Percentiles rank a stretch among this genome's conserved stretches.
Conservation (phyloP, 2,888 invertebrate species). For the Erpobdella octoculata region DNA sequence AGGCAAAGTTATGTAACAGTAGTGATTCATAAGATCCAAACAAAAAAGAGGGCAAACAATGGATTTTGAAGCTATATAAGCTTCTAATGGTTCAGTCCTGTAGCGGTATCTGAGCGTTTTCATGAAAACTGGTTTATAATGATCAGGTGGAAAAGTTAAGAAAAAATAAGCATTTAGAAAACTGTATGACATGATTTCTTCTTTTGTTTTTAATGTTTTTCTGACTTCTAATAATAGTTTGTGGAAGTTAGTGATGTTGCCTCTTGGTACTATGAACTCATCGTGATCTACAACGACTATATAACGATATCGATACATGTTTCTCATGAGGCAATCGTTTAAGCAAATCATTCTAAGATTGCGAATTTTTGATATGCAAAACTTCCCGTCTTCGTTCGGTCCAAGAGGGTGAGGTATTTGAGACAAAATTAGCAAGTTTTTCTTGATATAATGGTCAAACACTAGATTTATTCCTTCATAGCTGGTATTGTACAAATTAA, state of each 20-base stretch:
- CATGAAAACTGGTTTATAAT: constrained; percentile 16
- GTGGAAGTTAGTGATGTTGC: constrained; percentile 12
- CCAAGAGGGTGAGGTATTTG: not conserved
- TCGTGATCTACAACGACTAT: constrained; percentile 30
- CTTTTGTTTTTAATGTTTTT: constrained; percentile 3
- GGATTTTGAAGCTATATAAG: constrained; percentile 30
- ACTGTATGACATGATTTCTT: constrained; percentile 30
- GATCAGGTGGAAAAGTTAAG: constrained; percentile 21
- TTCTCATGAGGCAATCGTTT: constrained; percentile 38
- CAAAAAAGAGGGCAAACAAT: constrained; percentile 33
- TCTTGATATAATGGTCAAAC: constrained; percentile 20
- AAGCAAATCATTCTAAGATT: constrained; percentile 20
- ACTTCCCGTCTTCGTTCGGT: not conserved
- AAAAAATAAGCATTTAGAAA: constrained; percentile 36
- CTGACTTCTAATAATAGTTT: not conserved
- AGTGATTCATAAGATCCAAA: constrained; percentile 37
- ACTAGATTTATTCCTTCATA: constrained; percentile 1
- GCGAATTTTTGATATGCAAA: not conserved
- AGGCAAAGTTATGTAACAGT: constrained; percentile 31
- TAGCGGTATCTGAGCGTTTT: constrained; percentile 16
- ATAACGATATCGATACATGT: constrained; percentile 33
- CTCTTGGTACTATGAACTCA: constrained; percentile 33
- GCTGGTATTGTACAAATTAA: constrained; percentile 29
- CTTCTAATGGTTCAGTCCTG: constrained; percentile 16
- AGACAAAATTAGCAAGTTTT: constrained; percentile 14